Base-by-base conservation (phyloP, 2,888 invertebrate genomes). In the Clitarchus hookeri region DNA sequence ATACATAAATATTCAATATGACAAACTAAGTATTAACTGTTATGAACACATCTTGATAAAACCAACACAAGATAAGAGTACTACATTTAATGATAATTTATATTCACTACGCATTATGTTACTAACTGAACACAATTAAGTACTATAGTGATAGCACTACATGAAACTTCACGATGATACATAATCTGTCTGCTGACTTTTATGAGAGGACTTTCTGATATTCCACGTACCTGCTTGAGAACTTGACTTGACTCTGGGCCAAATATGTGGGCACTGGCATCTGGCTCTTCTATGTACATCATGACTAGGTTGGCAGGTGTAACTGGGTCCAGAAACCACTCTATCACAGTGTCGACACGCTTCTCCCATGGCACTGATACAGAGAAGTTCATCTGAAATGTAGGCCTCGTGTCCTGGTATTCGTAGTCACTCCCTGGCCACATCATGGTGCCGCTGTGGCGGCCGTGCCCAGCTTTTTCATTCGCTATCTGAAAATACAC, bases 371-470 rank as follows among this genome's bases (percentile, higher is more conserved):
- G 90, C 11, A 93, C 89, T 6, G 88, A 89, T 9, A 88, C 86
- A 87, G 93, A 90, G 89, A 92, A 94, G 6, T 89, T 90, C 88
- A 91, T 88, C 6, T 89, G 87, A 89, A 93, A 92, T 0, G 93
- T 93, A 36, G 94, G 92, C 77, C 90, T 90, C 19, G 91, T 92
- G 23, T 91, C 91, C 86, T 92, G 91, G 89, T 94, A 95, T 19
- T 91, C 88, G 88, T 92, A 94, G 54, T 92, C 90, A 85, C 92
- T 91, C 0, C 95, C 95, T 6, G 95, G 95, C 96, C 96, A 96
- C 94, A 95, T 95, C 92, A 95, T 93, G 6, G 92, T 92, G 0
- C 95, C 96, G 86, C 95, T 95, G 88, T 93, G 91, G 84, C 94
- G 92, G 36, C 91, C 92, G 11, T 90, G 89, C 12, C 92, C 93